Evolutionary conservation across 2,888 invertebrate species (phyloP), one percentile per base, ranked within the genome.

Genomic region (Portevinia maculata): DNA sequence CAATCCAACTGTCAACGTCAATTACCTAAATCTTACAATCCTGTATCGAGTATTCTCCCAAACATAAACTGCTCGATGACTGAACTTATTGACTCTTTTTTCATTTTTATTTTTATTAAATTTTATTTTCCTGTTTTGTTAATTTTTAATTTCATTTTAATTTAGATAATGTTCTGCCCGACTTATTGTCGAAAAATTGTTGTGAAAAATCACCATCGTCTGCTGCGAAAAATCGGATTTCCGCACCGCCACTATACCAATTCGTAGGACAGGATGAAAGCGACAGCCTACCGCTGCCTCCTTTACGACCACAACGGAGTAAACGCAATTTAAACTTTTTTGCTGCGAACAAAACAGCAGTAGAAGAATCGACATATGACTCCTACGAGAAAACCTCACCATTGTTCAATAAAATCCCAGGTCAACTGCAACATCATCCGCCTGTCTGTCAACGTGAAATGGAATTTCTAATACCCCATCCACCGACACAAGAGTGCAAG

Each of bases 381-480:
- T 70, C 55, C 37, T 78, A 79, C 53, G 50, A 64, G 17, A 57
- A 74, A 59, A 84, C 69, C 5, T 79, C 79, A 30, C 78, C 79
- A 37, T 17, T 74, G 30, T 79, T 70, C 60, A 84, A 75, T 75
- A 79, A 75, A 15, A 79, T 65, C 37, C 79, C 84, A 6, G 75
- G 71, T 39, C 67, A 75, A 52, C 28, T 79, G 65, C 52, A 79
- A 34, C 71, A 74, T 44, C 65, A 78, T 71, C 76, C 84, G 46
- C 62, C 65, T 48, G 65, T 64, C 15, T 69, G 83, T 57, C 74
- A 79, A 17, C 64, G 64, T 73, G 90, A 90, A 84, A 90, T 90
- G 90, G 90, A 91, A 86, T 91, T 88, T 86, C 87, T 90, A 62
- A 83, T 90, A 85, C 90, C 88, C 41, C 86, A 87, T 39, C 84